Base-by-base conservation (phyloP, 2,888 invertebrate species). In the Fragum whitleyi region DNA sequence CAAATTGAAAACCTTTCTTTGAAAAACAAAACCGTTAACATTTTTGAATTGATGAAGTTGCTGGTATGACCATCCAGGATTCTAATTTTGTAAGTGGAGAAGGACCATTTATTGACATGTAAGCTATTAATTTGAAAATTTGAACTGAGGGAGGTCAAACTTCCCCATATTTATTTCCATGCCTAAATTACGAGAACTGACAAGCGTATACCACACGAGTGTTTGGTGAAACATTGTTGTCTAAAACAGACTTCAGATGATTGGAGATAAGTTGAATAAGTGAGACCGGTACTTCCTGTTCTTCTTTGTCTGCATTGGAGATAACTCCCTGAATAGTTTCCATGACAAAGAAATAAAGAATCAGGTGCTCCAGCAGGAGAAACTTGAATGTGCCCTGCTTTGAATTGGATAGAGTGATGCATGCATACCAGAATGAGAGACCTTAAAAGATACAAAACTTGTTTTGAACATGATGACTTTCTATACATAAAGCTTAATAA, bases 331-430 rank as follows among this genome's bases (percentile, higher is more conserved):
- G 65, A 65, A 65, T 9, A 55, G 57, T 39, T 11, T 57, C 68
- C 55, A 57, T 67, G 57, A 36, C 47, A 28, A 74, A 67, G 65
- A n/a, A n/a, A n/a, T n/a, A n/a, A n/a, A 57, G 68, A 55, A 23
- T 74, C 74, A 23, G 67, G 57, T 36, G 39, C 36, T 32, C 3
- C 9, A 39, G 67, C 67, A 2, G n/a, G 16, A 5, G 29, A 51
- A 9, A 51, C 65, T 29, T 36, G 9, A 26, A 74, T 68, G 26
- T 74, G 74, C 2, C 55, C 28, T n/a, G 68, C 74, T 39, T 39
- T 29, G 32, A 55, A 74, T 6, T 47, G 21, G 19, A 47, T 74
- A 19, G 32, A n/a, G n/a, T n/a, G n/a, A n/a, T 42, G 28, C 39
- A 67, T 74, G 14, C 39, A 53, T 16, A 19, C 1, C 6, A 74